These are phyloP conservation scores for Cheirogaleus medius DNA, from an alignment of 2,113 vertebrate genomes.

Conservation along the genomic window DNA sequence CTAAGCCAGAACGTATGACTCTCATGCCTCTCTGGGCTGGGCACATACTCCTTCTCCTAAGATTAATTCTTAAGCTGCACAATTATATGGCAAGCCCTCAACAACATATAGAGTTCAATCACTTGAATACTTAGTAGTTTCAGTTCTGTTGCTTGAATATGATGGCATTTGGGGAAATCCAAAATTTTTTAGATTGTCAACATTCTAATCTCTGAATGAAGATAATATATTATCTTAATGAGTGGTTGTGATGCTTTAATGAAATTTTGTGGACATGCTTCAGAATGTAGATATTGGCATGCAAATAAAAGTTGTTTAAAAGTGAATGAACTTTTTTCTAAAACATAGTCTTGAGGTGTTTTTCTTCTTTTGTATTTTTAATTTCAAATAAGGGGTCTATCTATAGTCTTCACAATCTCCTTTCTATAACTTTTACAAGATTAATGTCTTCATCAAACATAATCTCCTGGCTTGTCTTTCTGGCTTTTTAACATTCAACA, in stretches of 20 bases:
- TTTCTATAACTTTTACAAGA: background rate
- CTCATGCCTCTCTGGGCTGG: too few relatives aligned
- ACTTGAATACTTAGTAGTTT: background rate
- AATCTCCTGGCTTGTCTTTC: background rate
- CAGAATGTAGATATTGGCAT: background rate
- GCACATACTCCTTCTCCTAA: too few relatives aligned
- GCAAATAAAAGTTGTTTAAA: background rate
- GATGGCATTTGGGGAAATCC: background rate
- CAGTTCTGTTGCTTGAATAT: background rate
- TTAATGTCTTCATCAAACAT: background rate
- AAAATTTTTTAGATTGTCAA: conserved; percentile 1
- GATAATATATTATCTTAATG: background rate
- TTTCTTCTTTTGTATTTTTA: background rate
- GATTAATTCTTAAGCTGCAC: too few relatives aligned
- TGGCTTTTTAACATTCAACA: background rate
- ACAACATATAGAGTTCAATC: background rate
- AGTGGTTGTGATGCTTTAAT: background rate
- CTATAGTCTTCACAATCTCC: background rate
- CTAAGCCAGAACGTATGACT: too few relatives aligned
- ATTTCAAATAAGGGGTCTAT: background rate
- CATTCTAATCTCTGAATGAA: background rate
- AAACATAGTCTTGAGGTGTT: background rate
- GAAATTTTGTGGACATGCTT: background rate
- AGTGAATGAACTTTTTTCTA: background rate
- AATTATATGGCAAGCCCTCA: too few relatives aligned